These are phyloP conservation scores for Nymphalis c-album DNA, from an alignment of 2,888 invertebrate genomes.

Conservation along the genomic window DNA sequence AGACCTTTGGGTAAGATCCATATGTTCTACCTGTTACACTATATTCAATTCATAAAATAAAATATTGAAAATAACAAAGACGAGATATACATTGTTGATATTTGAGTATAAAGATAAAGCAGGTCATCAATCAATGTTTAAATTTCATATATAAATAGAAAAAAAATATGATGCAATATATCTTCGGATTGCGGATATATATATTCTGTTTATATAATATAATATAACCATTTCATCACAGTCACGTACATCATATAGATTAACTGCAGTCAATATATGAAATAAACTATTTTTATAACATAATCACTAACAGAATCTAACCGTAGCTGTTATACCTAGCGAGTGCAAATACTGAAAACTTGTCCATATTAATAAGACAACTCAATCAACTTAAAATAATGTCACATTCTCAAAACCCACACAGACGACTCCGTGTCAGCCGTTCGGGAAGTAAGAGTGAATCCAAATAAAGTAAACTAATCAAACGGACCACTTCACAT, in stretches of 20 bases:
- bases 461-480: neutral
- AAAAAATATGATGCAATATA: conserved; percentile 1
- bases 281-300: too few relatives aligned
- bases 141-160: neutral
- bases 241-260: too few relatives aligned
- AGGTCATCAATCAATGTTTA: conserved; percentile 8
- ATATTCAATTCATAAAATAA: neutral
- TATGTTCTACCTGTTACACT: too few relatives aligned
- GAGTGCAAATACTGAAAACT: too few relatives aligned
- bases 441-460: neutral
- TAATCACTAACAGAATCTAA: too few relatives aligned
- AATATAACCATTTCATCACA: too few relatives aligned
- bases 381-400: too few relatives aligned
- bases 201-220: too few relatives aligned
- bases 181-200: neutral
- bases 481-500: conserved; percentile 78
- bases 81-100: conserved; percentile 2
- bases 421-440: neutral
- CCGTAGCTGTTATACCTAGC: neutral
- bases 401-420: too few relatives aligned
- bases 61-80: neutral
- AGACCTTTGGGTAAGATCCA: too few relatives aligned
- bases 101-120: neutral
- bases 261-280: too few relatives aligned
- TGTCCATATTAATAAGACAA: too few relatives aligned